phyloP scores from a whole-genome alignment of 2,113 vertebrate genomes.

The Oreochromis niloticus region DNA sequence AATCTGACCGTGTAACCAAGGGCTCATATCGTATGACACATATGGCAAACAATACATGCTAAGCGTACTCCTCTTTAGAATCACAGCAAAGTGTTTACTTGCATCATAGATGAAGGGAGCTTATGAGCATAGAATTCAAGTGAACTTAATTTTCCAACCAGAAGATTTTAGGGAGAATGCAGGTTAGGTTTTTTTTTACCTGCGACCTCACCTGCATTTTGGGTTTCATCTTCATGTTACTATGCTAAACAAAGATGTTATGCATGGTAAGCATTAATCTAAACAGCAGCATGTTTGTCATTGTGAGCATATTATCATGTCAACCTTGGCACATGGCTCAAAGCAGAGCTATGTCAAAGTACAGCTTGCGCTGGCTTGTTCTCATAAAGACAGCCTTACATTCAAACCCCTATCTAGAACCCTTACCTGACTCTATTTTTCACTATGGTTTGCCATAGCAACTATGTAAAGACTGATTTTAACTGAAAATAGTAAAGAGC shows the following conservation, averaged over 20 bases:
- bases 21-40: background rate
- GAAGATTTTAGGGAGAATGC: background rate
- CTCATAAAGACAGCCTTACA: background rate
- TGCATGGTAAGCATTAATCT: background rate
- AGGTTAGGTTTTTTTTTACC: background rate
- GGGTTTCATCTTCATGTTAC: background rate
- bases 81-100: background rate
- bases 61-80: background rate
- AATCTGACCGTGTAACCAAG: background rate
- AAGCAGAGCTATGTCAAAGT: background rate
- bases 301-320: background rate
- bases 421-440: background rate
- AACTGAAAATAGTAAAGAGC: background rate
- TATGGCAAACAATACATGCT: background rate
- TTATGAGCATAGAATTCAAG: background rate
- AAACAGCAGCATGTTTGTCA: background rate
- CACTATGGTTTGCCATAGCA: background rate
- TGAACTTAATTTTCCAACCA: background rate
- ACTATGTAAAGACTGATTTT: background rate
- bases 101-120: background rate
- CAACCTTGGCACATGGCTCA: background rate
- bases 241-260: background rate
- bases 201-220: background rate
- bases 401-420: background rate
- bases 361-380: background rate